Evolutionary conservation across 1,140 invertebrate genomes (phyloP).

Genomic region (Cotesia glomerata): DNA sequence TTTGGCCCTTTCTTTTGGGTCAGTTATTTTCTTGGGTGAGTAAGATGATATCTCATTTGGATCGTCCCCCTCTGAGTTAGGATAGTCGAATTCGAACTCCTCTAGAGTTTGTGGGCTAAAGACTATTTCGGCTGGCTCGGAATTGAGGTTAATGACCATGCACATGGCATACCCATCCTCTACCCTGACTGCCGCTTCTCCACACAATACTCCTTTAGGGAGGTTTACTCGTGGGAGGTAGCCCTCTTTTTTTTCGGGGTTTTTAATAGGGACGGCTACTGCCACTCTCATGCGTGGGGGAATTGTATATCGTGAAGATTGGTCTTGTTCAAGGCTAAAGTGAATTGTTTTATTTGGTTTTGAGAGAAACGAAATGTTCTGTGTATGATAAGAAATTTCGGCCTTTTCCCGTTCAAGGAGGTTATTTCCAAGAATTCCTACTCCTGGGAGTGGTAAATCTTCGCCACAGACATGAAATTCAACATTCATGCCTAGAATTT

Average conservation of each 20-base stretch:
- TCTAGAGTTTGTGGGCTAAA: no score
- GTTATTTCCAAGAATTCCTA: not conserved
- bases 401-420: not conserved
- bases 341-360: not conserved
- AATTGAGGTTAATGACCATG: not conserved
- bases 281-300: not conserved
- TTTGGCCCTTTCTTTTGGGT: no score
- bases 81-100: no score
- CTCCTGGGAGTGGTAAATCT: not conserved
- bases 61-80: no score
- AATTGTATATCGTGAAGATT: not conserved
- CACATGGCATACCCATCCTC: not conserved
- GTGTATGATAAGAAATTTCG: not conserved
- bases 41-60: no score
- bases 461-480: no score
- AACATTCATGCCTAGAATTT: no score
- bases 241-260: not conserved
- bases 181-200: not conserved
- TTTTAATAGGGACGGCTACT: not conserved
- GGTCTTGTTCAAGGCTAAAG: not conserved
- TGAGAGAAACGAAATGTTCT: not conserved
- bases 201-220: not conserved
- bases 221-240: not conserved
- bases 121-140: not conserved
- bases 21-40: no score